These are phyloP conservation scores for Microcebus murinus DNA, from an alignment of 2,113 vertebrate species.

Conservation along the genomic window DNA sequence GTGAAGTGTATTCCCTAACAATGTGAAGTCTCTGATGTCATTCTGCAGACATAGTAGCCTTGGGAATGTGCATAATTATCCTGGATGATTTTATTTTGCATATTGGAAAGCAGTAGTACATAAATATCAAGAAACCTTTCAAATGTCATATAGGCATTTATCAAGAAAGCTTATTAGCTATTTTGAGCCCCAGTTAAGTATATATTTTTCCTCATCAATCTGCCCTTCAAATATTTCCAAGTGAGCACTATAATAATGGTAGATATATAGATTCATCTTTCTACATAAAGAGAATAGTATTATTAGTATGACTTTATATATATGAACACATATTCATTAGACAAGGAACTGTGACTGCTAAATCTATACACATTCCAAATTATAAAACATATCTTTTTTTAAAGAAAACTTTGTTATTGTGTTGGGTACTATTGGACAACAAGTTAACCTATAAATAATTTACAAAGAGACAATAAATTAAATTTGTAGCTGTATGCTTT, in stretches of 20 bases:
- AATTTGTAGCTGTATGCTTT: slow-evolving; percentile 34
- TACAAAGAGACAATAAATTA: background rate
- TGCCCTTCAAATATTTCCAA: background rate
- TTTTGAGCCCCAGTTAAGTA: background rate
- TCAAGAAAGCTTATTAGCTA: background rate
- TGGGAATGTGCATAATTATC: background rate
- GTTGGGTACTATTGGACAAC: background rate
- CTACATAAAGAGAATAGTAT: background rate
- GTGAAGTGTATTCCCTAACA: background rate
- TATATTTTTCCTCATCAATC: background rate
- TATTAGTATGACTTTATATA: background rate
- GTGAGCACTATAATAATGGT: background rate
- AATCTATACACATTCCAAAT: background rate
- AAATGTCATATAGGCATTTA: background rate
- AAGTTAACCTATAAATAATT: background rate
- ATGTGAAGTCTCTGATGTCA: background rate
- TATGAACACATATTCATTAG: background rate
- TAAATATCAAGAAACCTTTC: background rate
- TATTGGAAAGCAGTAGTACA: background rate
- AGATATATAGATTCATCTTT: background rate
- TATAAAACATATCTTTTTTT: background rate
- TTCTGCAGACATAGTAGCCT: background rate
- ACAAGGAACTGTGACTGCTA: background rate
- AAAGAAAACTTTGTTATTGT: background rate
- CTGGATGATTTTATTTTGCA: background rate